Evolutionary conservation across 2,888 invertebrate genomes (phyloP), one percentile per base, ranked within the genome.

Genomic region (Cabera pusaria): DNA sequence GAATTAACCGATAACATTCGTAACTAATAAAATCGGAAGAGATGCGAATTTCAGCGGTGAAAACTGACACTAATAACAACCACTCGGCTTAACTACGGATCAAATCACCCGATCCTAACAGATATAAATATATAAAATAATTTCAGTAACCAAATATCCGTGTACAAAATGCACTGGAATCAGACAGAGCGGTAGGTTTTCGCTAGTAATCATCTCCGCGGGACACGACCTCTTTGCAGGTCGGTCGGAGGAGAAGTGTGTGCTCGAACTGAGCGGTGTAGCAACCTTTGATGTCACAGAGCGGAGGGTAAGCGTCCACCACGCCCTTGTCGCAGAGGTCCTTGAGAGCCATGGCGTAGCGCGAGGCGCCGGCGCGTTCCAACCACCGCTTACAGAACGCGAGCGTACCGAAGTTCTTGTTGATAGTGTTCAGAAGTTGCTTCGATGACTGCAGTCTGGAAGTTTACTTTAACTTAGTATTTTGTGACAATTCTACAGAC

Each of bases 261-360:
- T 99, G 99, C 76, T 99, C 99, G 75, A 96, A 99, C 88, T 99
- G 99, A 23, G 99, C 99, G 0, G 99, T 99, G 86, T 98, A 99
- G 77, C 96, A 97, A 38, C 99, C 99, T 79, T 96, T 97, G 50
- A 96, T 92, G 87, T 99, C 99, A 72, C 98, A 99, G 33, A 99
- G 92, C 4, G 99, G 99, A 8, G 99, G 99, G 86, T 99, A 99
- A 0, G 99, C 95, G 70, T 98, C 97, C n/a, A 99, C 96, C 12
- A 98, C 96, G 28, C 96, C 96, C 75, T 98, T 98, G 78, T 99
- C 99, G 84, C 98, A 98, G 36, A 99, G 91, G 90, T 99, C 99
- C 83, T 99, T 99, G 24, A 99, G 90, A 1, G 98, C 98, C 96
- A 99, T 97, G 64, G 99, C 95, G 83, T 99, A 99, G 72, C 98